Evolutionary conservation across 2,797 vertebrate genomes (phyloP), one percentile per base, ranked within the genome.

Genomic region (Oryzias dopingdopingensis): DNA sequence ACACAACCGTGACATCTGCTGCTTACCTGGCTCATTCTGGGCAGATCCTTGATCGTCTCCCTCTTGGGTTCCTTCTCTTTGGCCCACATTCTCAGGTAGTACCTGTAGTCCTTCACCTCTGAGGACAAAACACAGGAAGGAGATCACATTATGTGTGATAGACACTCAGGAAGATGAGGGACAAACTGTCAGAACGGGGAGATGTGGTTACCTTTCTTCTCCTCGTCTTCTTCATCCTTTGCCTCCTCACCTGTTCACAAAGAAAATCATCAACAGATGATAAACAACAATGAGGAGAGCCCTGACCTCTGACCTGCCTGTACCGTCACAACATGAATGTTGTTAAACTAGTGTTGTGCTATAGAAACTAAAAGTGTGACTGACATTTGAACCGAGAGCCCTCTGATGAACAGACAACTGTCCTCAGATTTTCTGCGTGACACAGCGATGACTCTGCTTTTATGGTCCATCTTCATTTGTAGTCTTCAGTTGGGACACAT

Each of bases 51-150:
- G 79, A 98, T 96, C 0, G 93, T 96, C 83, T 98, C 96, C 49
- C 90, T 95, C 75, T 90, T 94, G 40, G 87, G 88, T 62, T 98
- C 95, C 62, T 94, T 95, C 76, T 98, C 96, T 67, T 92, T 94
- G 64, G 96, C 96, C 96, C 96, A 98, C 89, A 96, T 92, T 66
- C 93, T 93, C 77, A 99, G 89, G 82, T 99, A 97, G 79, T 97
- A 97, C 62, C 89, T 94, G 45, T 96, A 98, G 85, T 98, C 96
- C n/a, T 95, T 94, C 32, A 94, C 88, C 74, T 96, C 95, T 96
- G 85, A 24, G 32, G 85, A 86, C 16, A 42, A 22, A 26, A 37
- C n/a, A 49, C 8, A 42, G 37, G 44, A 68, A 5, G 52, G 37
- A 17, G 4, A 12, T 20, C 12, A 10, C 10, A 26, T 26, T 26